phyloP scores from a whole-genome alignment of 2,113 vertebrate genomes.

The Heterotilapia buettikoferi region DNA sequence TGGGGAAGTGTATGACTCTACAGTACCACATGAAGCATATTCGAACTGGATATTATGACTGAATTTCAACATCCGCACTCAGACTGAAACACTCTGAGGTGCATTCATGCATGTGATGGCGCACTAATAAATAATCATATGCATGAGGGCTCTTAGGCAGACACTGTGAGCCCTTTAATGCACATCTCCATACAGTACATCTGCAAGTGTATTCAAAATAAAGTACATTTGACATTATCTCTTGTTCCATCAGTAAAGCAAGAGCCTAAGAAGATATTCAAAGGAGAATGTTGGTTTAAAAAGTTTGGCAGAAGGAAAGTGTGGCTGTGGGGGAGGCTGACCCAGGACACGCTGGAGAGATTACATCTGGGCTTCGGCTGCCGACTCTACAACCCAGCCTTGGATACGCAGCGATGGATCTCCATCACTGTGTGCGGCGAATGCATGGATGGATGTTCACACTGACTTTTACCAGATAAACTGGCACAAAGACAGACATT shows the following conservation, averaged over 20 bases:
- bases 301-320: not conserved
- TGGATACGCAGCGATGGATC: not conserved
- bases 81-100: not conserved
- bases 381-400: not conserved
- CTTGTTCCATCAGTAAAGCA: not conserved
- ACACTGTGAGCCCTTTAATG: not conserved
- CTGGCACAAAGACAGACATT: not conserved
- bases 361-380: not conserved
- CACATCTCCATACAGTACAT: not conserved
- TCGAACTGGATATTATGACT: not conserved
- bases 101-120: not conserved
- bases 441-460: not conserved
- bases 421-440: not conserved
- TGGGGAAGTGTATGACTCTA: not conserved
- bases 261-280: not conserved
- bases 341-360: not conserved
- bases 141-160: not conserved
- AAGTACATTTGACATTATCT: accelerated
- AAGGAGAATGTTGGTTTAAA: not conserved
- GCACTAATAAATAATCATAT: not conserved
- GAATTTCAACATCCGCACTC: not conserved
- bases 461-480: not conserved
- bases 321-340: not conserved
- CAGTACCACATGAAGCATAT: not conserved
- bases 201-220: not conserved